Evolutionary conservation across 1,140 invertebrate species (phyloP).

Genomic region (Lucilia cuprina): DNA sequence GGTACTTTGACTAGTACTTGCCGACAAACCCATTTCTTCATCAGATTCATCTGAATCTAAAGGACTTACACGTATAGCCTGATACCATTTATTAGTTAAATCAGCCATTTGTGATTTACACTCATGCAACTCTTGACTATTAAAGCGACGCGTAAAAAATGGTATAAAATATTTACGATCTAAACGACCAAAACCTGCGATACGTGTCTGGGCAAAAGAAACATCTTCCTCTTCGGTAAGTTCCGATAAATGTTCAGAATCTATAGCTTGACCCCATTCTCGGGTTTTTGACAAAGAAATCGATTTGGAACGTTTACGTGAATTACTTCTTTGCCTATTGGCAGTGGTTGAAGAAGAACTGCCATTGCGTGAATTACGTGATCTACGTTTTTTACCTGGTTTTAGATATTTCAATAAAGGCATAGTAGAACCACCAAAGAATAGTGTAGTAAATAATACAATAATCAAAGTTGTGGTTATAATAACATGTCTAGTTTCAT

Average conservation of each 20-base stretch:
- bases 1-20: slow-evolving; percentile 55
- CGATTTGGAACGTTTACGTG: slow-evolving; percentile 78
- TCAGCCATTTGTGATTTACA: slow-evolving; percentile 96
- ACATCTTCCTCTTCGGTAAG: slow-evolving; percentile 91
- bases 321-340: slow-evolving; percentile 52
- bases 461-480: slow-evolving; percentile 97
- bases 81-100: slow-evolving; percentile 96
- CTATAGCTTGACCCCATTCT: slow-evolving; percentile 96
- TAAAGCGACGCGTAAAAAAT: slow-evolving; percentile 93
- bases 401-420: slow-evolving; percentile 87
- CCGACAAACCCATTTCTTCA: slow-evolving; percentile 53
- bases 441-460: slow-evolving; percentile 92
- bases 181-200: slow-evolving; percentile 85
- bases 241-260: slow-evolving; percentile 95
- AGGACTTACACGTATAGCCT: slow-evolving; percentile 86
- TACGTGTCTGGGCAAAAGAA: slow-evolving; percentile 69
- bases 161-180: slow-evolving; percentile 95
- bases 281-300: slow-evolving; percentile 95
- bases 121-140: slow-evolving; percentile 92
- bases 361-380: slow-evolving; percentile 39
- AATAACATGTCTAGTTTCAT: slow-evolving; percentile 92
- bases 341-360: not conserved
- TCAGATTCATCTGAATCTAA: slow-evolving; percentile 70
- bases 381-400: slow-evolving; percentile 65
- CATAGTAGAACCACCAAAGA: slow-evolving; percentile 97